phyloP scores from a whole-genome alignment of 2,113 vertebrate species.

The Macquaria ambigua region DNA sequence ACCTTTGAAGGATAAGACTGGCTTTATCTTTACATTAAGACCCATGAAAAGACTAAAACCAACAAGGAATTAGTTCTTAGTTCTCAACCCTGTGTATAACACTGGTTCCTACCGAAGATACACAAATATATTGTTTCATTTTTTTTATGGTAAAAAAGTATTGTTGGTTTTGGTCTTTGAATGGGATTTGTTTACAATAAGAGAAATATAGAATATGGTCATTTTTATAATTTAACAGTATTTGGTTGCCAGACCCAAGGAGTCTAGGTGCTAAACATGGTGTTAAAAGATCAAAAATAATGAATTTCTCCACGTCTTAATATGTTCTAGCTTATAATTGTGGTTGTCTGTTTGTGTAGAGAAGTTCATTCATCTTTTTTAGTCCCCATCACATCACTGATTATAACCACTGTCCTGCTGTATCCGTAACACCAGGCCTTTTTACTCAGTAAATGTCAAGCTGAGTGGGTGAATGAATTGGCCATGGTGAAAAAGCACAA shows the following conservation, averaged over 20 bases:
- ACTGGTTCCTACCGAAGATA: too few relatives aligned
- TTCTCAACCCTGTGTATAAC: too few relatives aligned
- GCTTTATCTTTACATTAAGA: too few relatives aligned
- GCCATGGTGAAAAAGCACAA: constrained; percentile 41
- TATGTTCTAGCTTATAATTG: background rate
- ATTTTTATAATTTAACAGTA: background rate
- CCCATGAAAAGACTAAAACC: too few relatives aligned
- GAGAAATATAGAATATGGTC: background rate
- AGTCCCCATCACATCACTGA: background rate
- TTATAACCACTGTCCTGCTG: background rate
- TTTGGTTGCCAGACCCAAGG: background rate
- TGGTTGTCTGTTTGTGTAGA: background rate
- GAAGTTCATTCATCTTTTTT: constrained; percentile 4
- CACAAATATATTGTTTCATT: background rate
- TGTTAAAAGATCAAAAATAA: background rate
- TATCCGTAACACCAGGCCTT: background rate
- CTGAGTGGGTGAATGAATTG: constrained; percentile 11
- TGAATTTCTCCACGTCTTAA: background rate
- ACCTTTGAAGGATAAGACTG: too few relatives aligned
- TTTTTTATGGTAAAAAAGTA: background rate
- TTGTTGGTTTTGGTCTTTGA: background rate
- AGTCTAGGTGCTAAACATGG: background rate
- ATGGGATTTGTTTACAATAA: background rate
- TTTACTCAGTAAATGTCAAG: constrained; percentile 16
- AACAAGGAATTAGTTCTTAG: too few relatives aligned